Evolutionary conservation across 1,140 invertebrate genomes (phyloP).

Genomic region (Neomicropteryx cornuta): DNA sequence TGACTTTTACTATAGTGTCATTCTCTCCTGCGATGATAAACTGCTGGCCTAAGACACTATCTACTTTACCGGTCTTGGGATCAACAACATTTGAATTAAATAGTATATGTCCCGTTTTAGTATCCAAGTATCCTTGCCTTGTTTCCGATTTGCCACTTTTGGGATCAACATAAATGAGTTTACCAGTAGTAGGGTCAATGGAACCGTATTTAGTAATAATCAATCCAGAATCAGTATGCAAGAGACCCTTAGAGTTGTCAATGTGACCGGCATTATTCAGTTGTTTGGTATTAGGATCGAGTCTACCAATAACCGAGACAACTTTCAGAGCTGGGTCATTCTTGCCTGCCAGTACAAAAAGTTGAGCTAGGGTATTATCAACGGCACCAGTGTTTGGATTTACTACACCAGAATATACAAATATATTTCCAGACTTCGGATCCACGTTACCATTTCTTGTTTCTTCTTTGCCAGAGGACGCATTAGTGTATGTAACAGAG

Average conservation of each 20-base stretch:
- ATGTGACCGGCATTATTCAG: conserved; percentile 39
- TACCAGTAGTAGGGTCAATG: conserved; percentile 40
- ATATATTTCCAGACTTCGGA: conserved; percentile 44
- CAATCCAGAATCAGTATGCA: conserved; percentile 38
- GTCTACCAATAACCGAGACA: conserved; percentile 42
- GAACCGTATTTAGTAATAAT: conserved; percentile 41
- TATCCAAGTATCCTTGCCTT: conserved; percentile 41
- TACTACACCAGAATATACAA: conserved; percentile 38
- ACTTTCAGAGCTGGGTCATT: conserved; percentile 38
- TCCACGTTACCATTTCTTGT: conserved; percentile 39
- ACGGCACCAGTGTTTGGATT: conserved; percentile 41
- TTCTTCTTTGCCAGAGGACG: conserved; percentile 42
- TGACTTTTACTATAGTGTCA: conserved; percentile 37
- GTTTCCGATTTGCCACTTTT: conserved; percentile 44
- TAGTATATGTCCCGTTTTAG: conserved; percentile 45
- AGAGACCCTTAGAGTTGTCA: conserved; percentile 45
- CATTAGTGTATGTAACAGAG: conserved; percentile 41
- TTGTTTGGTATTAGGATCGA: conserved; percentile 40
- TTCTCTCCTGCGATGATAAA: conserved; percentile 42
- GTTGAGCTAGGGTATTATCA: conserved; percentile 38
- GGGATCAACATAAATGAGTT: conserved; percentile 41
- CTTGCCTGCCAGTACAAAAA: conserved; percentile 23
- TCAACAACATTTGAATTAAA: conserved; percentile 40
- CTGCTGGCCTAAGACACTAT: conserved; percentile 39
- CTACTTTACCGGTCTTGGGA: conserved; percentile 42